Conservation (phyloP, 2,797 vertebrate genomes). For the Tangara arthus region DNA sequence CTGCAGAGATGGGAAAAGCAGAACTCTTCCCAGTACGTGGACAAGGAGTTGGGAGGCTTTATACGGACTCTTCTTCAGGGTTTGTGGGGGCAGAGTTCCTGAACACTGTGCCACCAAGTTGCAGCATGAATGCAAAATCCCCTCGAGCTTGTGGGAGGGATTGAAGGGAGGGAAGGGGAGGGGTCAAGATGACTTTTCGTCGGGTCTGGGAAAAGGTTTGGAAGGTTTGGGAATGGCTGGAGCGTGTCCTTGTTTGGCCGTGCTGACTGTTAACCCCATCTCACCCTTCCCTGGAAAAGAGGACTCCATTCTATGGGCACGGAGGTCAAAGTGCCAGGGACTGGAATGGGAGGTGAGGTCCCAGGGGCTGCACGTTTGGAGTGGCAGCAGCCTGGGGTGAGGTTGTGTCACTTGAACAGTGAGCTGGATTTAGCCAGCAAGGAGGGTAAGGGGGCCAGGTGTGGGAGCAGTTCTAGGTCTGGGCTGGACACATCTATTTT, state of each 20-base stretch:
- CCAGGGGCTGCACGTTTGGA: rapidly evolving
- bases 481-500: rapidly evolving
- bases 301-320: rapidly evolving
- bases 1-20: rapidly evolving
- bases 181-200: not conserved
- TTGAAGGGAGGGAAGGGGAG: not conserved
- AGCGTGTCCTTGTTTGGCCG: rapidly evolving
- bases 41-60: not conserved
- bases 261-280: not conserved
- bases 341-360: not conserved
- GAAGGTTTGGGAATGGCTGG: too few species aligned
- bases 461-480: not conserved
- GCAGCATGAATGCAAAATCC: not conserved
- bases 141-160: not conserved
- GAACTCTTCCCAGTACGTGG: rapidly evolving
- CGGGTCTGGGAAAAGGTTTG: not conserved
- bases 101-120: rapidly evolving
- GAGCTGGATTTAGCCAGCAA: too few species aligned
- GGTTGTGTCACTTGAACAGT: rapidly evolving
- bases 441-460: rapidly evolving
- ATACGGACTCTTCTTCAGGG: rapidly evolving
- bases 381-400: not conserved
- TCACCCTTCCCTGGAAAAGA: not conserved
- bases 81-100: not conserved
- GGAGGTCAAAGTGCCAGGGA: not conserved